Percentiles rank a stretch among this genome's conserved stretches.
Evolutionary conservation across 1,140 invertebrate genomes (phyloP).

Genomic region (Panulirus ornatus): DNA sequence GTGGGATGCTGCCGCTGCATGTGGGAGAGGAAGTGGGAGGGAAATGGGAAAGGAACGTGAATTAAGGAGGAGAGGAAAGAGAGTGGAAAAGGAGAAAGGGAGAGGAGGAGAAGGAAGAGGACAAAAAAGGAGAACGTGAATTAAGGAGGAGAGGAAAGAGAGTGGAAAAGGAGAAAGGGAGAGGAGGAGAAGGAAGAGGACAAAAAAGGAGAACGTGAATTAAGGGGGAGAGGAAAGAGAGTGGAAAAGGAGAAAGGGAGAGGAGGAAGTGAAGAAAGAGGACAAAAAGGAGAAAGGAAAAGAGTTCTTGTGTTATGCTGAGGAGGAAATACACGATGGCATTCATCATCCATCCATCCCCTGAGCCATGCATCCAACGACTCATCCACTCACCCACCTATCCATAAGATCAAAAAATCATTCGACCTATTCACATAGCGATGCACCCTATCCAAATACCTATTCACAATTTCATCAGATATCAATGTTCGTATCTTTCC

Average conservation of each 20-base stretch:
- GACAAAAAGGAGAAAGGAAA: background rate
- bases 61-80: background rate
- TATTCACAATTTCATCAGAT: too few species aligned
- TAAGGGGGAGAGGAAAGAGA: background rate
- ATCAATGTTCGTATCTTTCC: too few species aligned
- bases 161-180: background rate
- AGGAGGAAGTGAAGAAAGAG: background rate
- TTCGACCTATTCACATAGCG: too few species aligned
- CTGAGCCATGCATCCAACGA: too few species aligned
- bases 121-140: background rate
- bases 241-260: constrained; percentile 22
- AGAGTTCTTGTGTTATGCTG: too few species aligned
- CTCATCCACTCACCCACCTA: too few species aligned
- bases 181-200: background rate
- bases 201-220: background rate
- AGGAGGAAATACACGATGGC: too few species aligned
- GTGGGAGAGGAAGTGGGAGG: background rate
- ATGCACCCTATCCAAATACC: too few species aligned
- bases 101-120: background rate
- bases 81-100: background rate
- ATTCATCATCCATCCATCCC: too few species aligned
- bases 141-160: background rate
- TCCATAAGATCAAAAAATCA: too few species aligned
- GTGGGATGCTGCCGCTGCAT: background rate
- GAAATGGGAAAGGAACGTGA: background rate